Evolutionary conservation across 2,113 vertebrate genomes (phyloP), one percentile per base, ranked within the genome.

Genomic region (Notothenia rossii): DNA sequence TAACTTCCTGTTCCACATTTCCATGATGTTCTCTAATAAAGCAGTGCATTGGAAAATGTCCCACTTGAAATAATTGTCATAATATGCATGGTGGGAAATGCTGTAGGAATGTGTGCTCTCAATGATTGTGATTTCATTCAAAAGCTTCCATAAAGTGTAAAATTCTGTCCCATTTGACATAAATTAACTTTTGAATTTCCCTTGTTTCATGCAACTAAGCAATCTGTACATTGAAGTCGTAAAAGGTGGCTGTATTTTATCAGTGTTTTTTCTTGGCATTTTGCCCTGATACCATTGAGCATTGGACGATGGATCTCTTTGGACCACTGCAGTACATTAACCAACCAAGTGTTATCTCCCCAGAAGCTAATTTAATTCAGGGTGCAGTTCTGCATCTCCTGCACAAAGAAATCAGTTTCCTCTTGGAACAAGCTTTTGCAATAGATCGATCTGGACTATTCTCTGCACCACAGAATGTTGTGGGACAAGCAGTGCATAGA

Each of bases 281-380:
- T 18, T 1, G 56, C 72, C 72, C 65, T 54, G 58, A 67, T 75
- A 67, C 76, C 84, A 65, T 25, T 67, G 81, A 65, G 65, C 77
- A 51, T 4, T 3, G 64, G 72, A 66, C 60, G 76, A 88, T 77
- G 70, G 75, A 88, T 88, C 73, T 87, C 69, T 62, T 8, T 14
- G 50, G 69, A 55, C 75, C 58, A 11, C 76, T 45, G 69, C 83
- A 65, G 84, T 77, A 56, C 87, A 88, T 91, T 87, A 87, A 87
- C 77, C 82, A 84, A 82, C 86, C 46, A 22, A 22, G 4, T 72
- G 81, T 85, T 88, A 88, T 90, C 89, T 87, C 56, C 66, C 85
- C 67, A 65, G 36, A 43, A 70, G 78, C 73, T 79, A 66, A 88
- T 91, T 91, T 79, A 80, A 86, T 92, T 86, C 78, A 67, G 77